phyloP scores from a whole-genome alignment of 2,113 vertebrate species.

The Chionomys nivalis region DNA sequence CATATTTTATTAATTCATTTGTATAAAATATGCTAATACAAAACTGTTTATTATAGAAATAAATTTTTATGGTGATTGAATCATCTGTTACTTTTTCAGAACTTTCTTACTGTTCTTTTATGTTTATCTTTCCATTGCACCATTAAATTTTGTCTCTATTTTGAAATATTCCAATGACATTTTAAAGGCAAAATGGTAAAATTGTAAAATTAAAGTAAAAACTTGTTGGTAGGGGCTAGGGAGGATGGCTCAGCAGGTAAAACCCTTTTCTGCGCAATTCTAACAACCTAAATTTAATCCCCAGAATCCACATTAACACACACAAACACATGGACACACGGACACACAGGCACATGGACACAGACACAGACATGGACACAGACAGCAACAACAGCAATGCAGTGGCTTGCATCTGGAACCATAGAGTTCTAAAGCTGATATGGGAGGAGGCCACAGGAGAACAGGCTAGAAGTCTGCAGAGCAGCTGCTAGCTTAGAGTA shows the following conservation, averaged over 20 bases:
- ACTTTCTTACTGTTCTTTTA: conserved; percentile 4
- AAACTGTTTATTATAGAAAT: conserved; percentile 28
- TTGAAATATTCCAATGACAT: conserved; percentile 30
- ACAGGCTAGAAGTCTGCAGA: not conserved
- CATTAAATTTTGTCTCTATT: conserved; percentile 3
- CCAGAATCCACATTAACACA: not conserved
- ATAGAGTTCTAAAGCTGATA: not conserved
- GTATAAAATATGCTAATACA: not conserved
- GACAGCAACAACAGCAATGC: not conserved
- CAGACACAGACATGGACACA: too few relatives aligned
- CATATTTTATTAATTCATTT: conserved; percentile 10
- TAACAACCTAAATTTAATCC: not conserved
- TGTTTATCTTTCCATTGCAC: not conserved
- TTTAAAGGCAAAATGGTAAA: conserved; percentile 9
- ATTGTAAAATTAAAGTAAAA: not conserved
- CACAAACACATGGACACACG: not conserved
- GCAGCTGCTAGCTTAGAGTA: not conserved
- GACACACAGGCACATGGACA: not conserved
- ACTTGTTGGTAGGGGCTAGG: not conserved
- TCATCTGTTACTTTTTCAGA: not conserved
- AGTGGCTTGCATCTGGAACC: not conserved
- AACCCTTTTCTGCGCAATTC: not conserved
- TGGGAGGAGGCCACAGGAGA: not conserved
- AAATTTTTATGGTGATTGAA: conserved; percentile 6
- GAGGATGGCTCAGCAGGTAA: not conserved